Evolutionary conservation across 1,140 invertebrate genomes (phyloP).

Genomic region (Pachyrhynchus sulphureomaculatus): DNA sequence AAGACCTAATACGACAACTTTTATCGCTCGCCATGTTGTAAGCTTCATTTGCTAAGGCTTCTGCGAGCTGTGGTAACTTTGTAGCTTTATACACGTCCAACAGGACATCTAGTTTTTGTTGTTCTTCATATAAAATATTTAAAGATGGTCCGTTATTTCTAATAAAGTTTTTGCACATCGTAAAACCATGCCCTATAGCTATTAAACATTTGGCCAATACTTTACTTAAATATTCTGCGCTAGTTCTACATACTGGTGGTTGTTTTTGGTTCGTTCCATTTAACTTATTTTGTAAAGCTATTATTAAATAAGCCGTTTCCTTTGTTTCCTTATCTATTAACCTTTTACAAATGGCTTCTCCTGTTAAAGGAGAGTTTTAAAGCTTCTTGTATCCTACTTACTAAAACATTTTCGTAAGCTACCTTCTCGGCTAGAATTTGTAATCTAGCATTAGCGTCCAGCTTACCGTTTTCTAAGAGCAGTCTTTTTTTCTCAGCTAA

Average conservation of each 20-base stretch:
- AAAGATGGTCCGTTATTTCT: conserved; percentile 50
- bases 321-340: conserved; percentile 62
- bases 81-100: conserved; percentile 65
- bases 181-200: conserved; percentile 37
- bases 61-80: conserved; percentile 67
- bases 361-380: conserved; percentile 51
- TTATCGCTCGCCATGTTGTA: conserved; percentile 57
- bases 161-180: conserved; percentile 43
- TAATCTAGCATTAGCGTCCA: conserved; percentile 65
- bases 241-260: conserved; percentile 47
- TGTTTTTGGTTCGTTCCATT: conserved; percentile 58
- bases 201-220: conserved; percentile 58
- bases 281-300: conserved; percentile 66
- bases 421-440: conserved; percentile 73
- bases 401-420: conserved; percentile 71
- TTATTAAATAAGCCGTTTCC: conserved; percentile 73
- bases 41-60: conserved; percentile 65
- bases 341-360: conserved; percentile 57
- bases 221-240: conserved; percentile 64
- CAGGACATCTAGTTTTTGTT: conserved; percentile 61
- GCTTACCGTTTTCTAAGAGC: conserved; percentile 61
- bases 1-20: conserved; percentile 44
- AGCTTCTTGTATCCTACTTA: conserved; percentile 53
- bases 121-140: conserved; percentile 61
- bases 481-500: conserved; percentile 63